Conservation (phyloP, 2,888 invertebrate species). For the Cordylochernes scorpioides region DNA sequence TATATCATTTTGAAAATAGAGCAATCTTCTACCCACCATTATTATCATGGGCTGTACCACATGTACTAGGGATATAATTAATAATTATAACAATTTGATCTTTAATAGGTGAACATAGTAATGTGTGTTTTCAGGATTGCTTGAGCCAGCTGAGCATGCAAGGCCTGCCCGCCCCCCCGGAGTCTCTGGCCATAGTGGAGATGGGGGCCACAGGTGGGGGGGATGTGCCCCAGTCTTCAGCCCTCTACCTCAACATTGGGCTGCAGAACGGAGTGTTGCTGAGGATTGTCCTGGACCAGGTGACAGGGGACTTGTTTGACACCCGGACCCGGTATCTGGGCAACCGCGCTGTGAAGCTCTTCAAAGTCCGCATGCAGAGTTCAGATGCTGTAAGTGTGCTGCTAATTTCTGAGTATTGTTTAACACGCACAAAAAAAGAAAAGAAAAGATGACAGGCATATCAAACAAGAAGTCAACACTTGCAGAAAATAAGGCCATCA, state of each 20-base stretch:
- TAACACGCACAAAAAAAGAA: too few species aligned
- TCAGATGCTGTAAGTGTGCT: conserved; percentile 88
- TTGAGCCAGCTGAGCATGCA: conserved; percentile 84
- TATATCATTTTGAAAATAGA: too few species aligned
- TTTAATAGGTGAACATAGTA: too few species aligned
- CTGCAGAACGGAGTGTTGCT: conserved; percentile 36
- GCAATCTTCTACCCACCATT: too few species aligned
- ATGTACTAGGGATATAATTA: too few species aligned
- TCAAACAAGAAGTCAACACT: too few species aligned
- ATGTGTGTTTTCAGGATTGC: too few species aligned
- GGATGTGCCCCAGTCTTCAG: conserved; percentile 33
- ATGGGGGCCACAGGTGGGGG: conserved; percentile 35
- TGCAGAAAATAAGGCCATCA: too few species aligned
- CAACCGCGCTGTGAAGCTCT: conserved; percentile 77
- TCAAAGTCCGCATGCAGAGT: conserved; percentile 80
- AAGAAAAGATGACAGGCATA: too few species aligned
- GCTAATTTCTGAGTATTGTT: too few species aligned
- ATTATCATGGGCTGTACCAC: too few species aligned
- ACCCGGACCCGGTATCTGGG: conserved; percentile 90
- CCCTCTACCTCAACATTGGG: conserved; percentile 81
- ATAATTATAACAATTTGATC: too few species aligned
- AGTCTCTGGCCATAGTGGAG: conserved; percentile 87
- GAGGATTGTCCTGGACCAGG: conserved; percentile 28
- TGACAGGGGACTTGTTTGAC: conserved; percentile 70
- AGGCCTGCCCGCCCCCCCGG: conserved; percentile 77